Percentiles rank a stretch among this genome's conserved stretches.
Conservation (phyloP, 1,140 invertebrate species). For the Metopolophium dirhodum region DNA sequence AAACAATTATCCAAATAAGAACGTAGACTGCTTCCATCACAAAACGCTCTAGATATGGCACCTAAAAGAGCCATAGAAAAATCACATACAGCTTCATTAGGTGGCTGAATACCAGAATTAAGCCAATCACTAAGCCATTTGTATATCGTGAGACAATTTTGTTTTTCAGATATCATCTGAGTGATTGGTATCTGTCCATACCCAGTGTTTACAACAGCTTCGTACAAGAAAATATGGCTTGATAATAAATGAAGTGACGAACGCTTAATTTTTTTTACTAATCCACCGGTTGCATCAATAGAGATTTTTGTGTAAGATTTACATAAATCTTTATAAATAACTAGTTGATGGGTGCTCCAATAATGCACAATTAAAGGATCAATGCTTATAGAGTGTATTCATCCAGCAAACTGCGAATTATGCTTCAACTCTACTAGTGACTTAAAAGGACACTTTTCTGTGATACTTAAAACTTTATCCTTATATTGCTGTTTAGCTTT, state of each 20-base stretch:
- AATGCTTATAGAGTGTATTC: neutral
- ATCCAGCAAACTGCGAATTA: neutral
- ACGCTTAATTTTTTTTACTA: conserved; percentile 22
- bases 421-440: neutral
- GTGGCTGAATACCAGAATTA: neutral
- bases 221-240: neutral
- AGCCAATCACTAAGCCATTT: neutral
- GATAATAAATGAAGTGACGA: neutral
- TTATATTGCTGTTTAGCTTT: conserved; percentile 25
- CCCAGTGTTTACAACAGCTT: neutral
- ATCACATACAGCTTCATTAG: neutral
- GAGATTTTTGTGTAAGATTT: neutral
- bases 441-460: conserved; percentile 13
- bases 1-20: neutral
- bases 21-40: neutral
- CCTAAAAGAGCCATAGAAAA: neutral
- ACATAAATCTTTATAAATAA: conserved; percentile 29
- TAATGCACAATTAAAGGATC: conserved; percentile 4
- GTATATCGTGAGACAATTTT: neutral
- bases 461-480: neutral
- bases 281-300: neutral
- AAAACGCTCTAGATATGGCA: neutral
- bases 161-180: neutral
- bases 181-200: neutral
- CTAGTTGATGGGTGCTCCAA: neutral